Conservation (phyloP, 2,888 invertebrate species). For the Aleiodes testaceus region DNA sequence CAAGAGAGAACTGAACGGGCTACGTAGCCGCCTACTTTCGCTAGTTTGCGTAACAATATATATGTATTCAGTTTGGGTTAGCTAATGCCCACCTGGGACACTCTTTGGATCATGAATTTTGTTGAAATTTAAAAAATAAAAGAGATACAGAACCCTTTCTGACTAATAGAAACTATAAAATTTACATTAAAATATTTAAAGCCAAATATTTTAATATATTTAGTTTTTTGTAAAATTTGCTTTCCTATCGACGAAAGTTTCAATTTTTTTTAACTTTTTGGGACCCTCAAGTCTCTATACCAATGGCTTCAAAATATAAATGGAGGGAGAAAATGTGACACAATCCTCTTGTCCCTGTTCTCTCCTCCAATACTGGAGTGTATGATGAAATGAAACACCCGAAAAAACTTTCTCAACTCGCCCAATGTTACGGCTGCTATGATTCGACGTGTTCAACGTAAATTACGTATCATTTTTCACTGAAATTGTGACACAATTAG, state of each 20-base stretch:
- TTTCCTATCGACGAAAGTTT: slow-evolving; percentile 18
- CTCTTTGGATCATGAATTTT: slow-evolving; percentile 13
- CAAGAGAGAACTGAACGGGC: slow-evolving; percentile 24
- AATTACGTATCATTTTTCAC: slow-evolving; percentile 10
- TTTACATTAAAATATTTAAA: no score
- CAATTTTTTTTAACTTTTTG: background rate
- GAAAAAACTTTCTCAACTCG: slow-evolving; percentile 52
- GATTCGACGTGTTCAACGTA: slow-evolving; percentile 34
- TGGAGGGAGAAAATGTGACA: slow-evolving; percentile 43
- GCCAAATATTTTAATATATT: no score
- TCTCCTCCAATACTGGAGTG: slow-evolving; percentile 25
- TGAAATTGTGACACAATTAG: slow-evolving; percentile 10
- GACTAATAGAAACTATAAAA: background rate
- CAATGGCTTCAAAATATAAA: background rate
- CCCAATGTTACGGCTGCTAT: slow-evolving; percentile 49
- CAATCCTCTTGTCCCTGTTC: slow-evolving; percentile 35
- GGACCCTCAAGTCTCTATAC: no score
- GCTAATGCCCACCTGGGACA: slow-evolving; percentile 57
- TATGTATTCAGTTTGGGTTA: slow-evolving; percentile 61
- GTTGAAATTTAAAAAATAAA: background rate
- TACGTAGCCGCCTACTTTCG: slow-evolving; percentile 67
- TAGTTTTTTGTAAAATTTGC: no score
- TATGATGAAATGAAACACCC: slow-evolving; percentile 50
- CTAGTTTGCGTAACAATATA: slow-evolving; percentile 70
- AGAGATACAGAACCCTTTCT: background rate